These are phyloP conservation scores for Premnoplex brunnescens DNA, from an alignment of 2,797 vertebrate genomes.

Conservation along the genomic window DNA sequence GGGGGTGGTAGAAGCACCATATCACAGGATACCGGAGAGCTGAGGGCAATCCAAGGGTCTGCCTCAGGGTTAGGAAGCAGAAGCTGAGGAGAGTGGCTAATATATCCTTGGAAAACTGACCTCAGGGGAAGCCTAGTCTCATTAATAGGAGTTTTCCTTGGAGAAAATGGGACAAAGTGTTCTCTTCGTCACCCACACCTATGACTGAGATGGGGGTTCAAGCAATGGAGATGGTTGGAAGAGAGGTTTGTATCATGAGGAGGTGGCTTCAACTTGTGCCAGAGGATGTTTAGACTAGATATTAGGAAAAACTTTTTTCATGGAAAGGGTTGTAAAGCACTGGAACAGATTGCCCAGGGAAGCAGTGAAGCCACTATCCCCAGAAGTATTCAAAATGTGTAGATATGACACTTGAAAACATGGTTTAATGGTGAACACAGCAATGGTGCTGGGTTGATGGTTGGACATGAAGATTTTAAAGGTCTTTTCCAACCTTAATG, in stretches of 20 bases:
- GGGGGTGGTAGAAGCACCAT: accelerated
- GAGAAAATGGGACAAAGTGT: not conserved
- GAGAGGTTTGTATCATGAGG: not conserved
- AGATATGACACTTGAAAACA: not conserved
- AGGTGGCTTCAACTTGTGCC: not conserved
- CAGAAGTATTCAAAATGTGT: not conserved
- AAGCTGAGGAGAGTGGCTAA: not conserved
- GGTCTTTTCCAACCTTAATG: accelerated
- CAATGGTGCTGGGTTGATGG: not conserved
- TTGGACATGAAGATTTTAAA: not conserved
- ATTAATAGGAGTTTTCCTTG: not conserved
- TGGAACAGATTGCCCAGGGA: not conserved
- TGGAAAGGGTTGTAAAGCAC: not conserved
- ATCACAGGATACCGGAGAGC: not conserved
- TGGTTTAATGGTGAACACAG: not conserved
- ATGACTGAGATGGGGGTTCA: not conserved
- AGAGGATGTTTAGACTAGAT: not conserved
- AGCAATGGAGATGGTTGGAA: not conserved
- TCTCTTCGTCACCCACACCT: not conserved
- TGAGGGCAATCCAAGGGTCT: not conserved
- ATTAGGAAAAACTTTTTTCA: not conserved
- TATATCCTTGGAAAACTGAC: not conserved
- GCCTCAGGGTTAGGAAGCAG: not conserved
- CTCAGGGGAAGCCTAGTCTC: not conserved
- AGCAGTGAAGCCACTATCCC: not conserved